Conservation (phyloP, 2,113 vertebrate species). For the Siniperca chuatsi region DNA sequence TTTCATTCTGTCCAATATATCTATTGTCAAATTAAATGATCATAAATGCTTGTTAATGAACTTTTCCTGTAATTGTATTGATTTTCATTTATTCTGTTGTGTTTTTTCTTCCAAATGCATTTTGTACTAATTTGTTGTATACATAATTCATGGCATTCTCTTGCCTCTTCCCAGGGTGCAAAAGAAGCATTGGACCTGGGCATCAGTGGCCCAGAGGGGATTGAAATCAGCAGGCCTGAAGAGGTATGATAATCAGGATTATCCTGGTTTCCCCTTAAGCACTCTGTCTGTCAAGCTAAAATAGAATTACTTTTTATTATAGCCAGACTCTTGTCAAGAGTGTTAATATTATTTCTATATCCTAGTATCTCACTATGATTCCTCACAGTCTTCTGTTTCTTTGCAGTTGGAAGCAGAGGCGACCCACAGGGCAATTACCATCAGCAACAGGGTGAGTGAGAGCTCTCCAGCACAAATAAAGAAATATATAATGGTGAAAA, state of each 20-base stretch:
- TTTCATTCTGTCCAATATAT: neutral
- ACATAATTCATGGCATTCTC: neutral
- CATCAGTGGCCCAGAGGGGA: conserved; percentile 96
- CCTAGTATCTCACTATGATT: neutral
- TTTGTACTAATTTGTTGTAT: neutral
- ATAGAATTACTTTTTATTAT: neutral
- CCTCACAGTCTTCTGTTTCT: conserved; percentile 32
- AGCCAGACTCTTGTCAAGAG: neutral
- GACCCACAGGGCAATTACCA: conserved; percentile 94
- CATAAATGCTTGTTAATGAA: neutral
- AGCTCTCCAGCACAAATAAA: neutral
- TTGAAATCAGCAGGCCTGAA: conserved; percentile 96
- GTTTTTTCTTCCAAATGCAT: neutral
- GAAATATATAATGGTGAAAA: neutral
- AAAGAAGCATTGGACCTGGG: conserved; percentile 95
- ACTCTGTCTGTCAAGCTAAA: neutral
- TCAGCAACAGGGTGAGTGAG: conserved; percentile 93
- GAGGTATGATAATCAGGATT: conserved; percentile 84
- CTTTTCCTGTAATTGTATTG: neutral
- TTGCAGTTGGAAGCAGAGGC: conserved; percentile 95
- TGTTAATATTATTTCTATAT: neutral
- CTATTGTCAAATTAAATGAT: neutral
- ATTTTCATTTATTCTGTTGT: neutral
- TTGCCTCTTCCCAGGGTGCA: conserved; percentile 86
- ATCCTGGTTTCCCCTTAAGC: neutral